phyloP scores from a whole-genome alignment of 1,140 invertebrate species.

The Oreohelix idahoensis region DNA sequence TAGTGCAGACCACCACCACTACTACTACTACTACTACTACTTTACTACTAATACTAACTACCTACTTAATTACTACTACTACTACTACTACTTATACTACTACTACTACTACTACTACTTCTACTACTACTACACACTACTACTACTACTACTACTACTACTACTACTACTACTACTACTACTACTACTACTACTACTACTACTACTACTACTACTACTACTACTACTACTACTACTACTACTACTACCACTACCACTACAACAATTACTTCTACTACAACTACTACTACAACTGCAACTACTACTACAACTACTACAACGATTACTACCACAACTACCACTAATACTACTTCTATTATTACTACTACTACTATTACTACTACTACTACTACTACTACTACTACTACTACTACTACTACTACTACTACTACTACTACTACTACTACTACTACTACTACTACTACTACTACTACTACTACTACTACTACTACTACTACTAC shows the following conservation, averaged over 20 bases:
- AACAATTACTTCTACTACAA: too few species aligned
- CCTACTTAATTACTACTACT: slow-evolving; percentile 49
- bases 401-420: slow-evolving; percentile 34
- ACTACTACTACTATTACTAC: neutral
- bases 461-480: neutral
- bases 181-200: slow-evolving; percentile 39
- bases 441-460: slow-evolving; percentile 3
- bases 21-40: slow-evolving; percentile 51
- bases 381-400: slow-evolving; percentile 32
- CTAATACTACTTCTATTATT: neutral
- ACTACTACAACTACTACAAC: slow-evolving; percentile 23
- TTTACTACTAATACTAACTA: slow-evolving; percentile 50
- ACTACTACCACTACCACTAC: slow-evolving; percentile 37
- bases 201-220: slow-evolving; percentile 6
- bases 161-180: slow-evolving; percentile 43
- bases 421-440: neutral
- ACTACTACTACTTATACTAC: too few species aligned
- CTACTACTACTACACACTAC: too few species aligned
- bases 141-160: slow-evolving; percentile 46
- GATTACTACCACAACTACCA: neutral
- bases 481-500: slow-evolving; percentile 4
- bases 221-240: neutral
- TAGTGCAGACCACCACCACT: too few species aligned
- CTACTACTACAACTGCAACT: too few species aligned
- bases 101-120: too few species aligned